A percentile compares a stretch with the other conserved stretches of the same genome.
Conservation (phyloP, 1,140 invertebrate species). For the Samia ricini region DNA sequence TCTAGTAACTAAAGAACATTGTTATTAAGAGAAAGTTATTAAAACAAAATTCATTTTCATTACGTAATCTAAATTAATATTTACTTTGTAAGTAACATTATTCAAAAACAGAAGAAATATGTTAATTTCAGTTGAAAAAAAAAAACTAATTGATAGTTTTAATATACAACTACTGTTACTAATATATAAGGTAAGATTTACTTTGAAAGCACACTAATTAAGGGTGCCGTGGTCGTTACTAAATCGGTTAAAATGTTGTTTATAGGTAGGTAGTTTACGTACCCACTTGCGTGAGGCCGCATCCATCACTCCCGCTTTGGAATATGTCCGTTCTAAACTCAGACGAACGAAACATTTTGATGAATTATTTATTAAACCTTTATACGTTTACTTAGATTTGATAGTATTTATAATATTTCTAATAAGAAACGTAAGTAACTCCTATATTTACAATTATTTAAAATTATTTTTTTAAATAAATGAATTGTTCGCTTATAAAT, state of each 20-base stretch:
- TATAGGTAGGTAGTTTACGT: neutral
- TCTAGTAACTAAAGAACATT: no score
- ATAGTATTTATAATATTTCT: no score
- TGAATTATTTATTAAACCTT: neutral
- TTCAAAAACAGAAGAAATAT: neutral
- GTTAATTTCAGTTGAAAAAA: neutral
- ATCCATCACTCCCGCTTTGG: neutral
- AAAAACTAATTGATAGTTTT: neutral
- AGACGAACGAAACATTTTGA: neutral
- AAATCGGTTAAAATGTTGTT: neutral
- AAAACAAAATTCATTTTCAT: no score
- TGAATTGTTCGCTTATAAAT: no score
- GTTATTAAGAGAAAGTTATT: no score
- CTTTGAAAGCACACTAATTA: neutral
- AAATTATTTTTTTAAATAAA: no score
- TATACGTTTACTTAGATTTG: conserved; percentile 1
- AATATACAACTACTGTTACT: neutral
- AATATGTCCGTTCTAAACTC: neutral
- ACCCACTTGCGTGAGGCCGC: neutral
- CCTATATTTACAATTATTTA: no score
- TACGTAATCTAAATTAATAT: no score
- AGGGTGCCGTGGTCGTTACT: neutral
- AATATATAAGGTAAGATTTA: neutral
- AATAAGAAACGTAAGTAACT: no score
- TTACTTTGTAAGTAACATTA: neutral